Conservation (phyloP, 2,888 invertebrate species). For the Cantharis nigra region DNA sequence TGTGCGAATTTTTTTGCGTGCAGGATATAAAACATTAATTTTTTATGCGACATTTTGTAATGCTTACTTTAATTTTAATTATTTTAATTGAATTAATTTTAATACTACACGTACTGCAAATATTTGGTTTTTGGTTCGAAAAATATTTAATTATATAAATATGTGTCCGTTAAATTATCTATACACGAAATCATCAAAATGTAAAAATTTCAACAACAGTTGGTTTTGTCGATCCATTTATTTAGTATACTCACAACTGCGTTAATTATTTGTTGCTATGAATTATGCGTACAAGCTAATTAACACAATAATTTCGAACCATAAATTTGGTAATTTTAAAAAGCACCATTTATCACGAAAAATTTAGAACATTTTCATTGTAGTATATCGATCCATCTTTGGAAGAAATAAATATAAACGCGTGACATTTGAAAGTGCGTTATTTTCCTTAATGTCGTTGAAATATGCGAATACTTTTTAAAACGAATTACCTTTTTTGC, state of each 20-base stretch:
- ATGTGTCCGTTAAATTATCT: conserved; percentile 48
- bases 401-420: conserved; percentile 15
- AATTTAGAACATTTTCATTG: not conserved
- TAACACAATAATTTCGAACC: not conserved
- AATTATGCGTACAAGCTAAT: not conserved
- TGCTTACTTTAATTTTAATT: not conserved
- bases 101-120: not conserved
- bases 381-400: not conserved
- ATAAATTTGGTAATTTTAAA: conserved; percentile 2
- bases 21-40: not conserved
- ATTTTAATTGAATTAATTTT: not conserved
- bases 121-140: not conserved
- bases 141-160: conserved; percentile 5
- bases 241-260: conserved; percentile 10
- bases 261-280: conserved; percentile 10
- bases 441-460: conserved; percentile 19
- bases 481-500: not conserved
- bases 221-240: conserved; percentile 39
- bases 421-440: conserved; percentile 16
- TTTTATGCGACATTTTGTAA: not conserved
- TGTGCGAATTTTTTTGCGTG: not conserved
- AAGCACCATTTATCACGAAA: not conserved
- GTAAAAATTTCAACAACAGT: conserved; percentile 49
- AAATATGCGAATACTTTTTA: conserved; percentile 9
- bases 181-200: conserved; percentile 48